Evolutionary conservation across 2,113 vertebrate genomes (phyloP).

Genomic region (Piprites chloris): DNA sequence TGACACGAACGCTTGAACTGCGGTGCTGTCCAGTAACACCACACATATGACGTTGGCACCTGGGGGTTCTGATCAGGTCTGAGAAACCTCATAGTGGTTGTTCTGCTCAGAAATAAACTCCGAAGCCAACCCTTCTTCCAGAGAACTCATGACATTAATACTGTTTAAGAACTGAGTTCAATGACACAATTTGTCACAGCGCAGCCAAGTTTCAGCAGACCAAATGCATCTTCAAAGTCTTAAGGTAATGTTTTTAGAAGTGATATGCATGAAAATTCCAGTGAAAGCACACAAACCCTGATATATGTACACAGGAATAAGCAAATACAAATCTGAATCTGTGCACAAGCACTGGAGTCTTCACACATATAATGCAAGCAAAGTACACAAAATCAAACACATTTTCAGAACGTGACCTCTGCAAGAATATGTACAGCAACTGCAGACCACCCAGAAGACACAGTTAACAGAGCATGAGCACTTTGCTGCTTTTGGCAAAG

Average conservation of each 20-base stretch:
- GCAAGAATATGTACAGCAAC: conserved; percentile 56
- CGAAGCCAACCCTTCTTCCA: neutral
- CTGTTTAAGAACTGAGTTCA: neutral
- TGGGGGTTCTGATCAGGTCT: neutral
- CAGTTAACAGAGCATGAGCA: conserved; percentile 6
- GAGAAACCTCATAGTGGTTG: neutral
- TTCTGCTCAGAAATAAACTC: neutral
- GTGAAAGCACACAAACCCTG: conserved; percentile 26
- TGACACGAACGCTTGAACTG: neutral
- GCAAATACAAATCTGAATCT: neutral
- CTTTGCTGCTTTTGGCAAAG: conserved; percentile 26
- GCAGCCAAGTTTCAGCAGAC: neutral
- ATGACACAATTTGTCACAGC: neutral
- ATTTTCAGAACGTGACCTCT: conserved; percentile 11
- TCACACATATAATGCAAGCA: conserved; percentile 44
- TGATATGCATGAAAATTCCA: conserved; percentile 39
- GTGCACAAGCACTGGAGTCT: conserved; percentile 37
- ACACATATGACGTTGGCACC: accelerated
- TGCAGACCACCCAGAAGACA: conserved; percentile 35
- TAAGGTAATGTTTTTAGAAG: neutral
- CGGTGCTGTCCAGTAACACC: neutral
- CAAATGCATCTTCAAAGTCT: neutral
- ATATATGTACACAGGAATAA: neutral
- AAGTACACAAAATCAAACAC: conserved; percentile 28
- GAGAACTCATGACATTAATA: neutral